Percentiles rank a stretch among this genome's conserved stretches.
Conservation (phyloP, 2,888 invertebrate genomes). For the Pristionchus fissidentatus region DNA sequence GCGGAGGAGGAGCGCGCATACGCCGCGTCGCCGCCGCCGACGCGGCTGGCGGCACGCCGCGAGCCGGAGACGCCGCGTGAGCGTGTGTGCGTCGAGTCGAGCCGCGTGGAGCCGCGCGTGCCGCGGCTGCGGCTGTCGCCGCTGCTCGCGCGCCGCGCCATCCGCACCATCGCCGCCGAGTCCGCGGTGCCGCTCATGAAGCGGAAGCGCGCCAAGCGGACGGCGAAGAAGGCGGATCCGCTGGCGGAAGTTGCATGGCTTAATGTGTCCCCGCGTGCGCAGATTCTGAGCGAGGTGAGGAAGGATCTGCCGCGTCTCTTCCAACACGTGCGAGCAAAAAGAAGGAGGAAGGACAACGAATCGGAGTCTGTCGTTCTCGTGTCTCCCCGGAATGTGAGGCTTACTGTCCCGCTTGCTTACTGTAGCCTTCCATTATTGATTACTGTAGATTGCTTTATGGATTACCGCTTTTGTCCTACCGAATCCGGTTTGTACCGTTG, state of each 20-base stretch:
- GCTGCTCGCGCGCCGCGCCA: not conserved
- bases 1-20: conserved; percentile 51
- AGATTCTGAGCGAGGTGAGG: conserved; percentile 56
- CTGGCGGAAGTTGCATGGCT: conserved; percentile 70
- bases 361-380: conserved; percentile 66
- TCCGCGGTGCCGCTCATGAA: conserved; percentile 67
- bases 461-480: not conserved
- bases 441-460: not conserved
- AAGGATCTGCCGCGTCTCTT: conserved; percentile 66
- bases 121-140: conserved; percentile 46
- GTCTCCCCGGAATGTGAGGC: conserved; percentile 68
- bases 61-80: conserved; percentile 23
- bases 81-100: not conserved
- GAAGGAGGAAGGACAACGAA: conserved; percentile 39
- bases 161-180: conserved; percentile 40
- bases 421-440: not conserved
- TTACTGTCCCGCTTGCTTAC: not conserved
- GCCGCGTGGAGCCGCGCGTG: conserved; percentile 33
- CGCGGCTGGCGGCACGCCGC: conserved; percentile 52
- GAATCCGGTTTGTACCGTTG: not conserved
- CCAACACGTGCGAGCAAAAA: conserved; percentile 55
- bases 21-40: conserved; percentile 51
- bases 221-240: conserved; percentile 65
- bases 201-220: conserved; percentile 66
- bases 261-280: conserved; percentile 68